Conservation (phyloP, 2,113 vertebrate species). For the Phainopepla nitens region DNA sequence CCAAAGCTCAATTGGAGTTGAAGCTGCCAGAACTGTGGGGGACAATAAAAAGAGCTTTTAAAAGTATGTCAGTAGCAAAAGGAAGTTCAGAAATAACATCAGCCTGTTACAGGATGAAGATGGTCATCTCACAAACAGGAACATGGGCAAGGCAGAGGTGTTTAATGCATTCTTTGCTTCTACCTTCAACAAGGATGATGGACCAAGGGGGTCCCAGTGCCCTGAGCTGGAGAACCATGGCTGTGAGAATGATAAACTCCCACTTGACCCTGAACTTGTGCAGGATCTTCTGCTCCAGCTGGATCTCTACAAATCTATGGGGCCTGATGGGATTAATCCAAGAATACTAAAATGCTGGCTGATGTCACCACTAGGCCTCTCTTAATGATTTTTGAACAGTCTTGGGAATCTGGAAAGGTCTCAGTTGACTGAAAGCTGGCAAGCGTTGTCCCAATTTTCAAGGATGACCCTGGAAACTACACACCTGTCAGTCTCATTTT, state of each 20-base stretch:
- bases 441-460: neutral
- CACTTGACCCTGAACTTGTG: neutral
- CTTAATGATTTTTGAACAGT: neutral
- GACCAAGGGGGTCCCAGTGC: neutral
- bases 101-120: neutral
- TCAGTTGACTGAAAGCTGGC: neutral
- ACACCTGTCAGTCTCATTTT: neutral
- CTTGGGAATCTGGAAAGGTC: neutral
- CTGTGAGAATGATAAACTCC: neutral
- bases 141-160: neutral
- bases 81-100: neutral
- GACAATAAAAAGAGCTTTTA: neutral
- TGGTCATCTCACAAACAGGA: neutral
- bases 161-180: neutral
- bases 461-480: neutral
- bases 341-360: neutral
- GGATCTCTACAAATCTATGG: neutral
- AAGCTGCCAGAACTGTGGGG: neutral
- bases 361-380: neutral
- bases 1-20: neutral
- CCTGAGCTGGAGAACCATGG: neutral
- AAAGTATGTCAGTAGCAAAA: neutral
- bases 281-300: neutral
- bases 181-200: neutral
- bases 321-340: neutral